phyloP scores from a whole-genome alignment of 2,888 invertebrate genomes.

The Celastrina argiolus region DNA sequence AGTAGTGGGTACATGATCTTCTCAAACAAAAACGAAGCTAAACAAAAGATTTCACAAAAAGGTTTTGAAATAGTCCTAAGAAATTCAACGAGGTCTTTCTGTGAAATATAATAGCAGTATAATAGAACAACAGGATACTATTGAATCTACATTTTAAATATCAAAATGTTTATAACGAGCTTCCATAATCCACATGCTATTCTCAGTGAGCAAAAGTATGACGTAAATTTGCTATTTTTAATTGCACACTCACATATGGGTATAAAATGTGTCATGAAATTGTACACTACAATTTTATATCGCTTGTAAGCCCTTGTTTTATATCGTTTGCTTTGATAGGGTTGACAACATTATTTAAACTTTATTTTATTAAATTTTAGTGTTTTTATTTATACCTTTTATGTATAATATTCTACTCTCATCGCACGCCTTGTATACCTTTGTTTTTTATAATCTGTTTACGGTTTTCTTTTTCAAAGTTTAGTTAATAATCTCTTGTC shows the following conservation, averaged over 20 bases:
- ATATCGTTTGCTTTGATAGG: neutral
- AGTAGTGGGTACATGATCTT: no score
- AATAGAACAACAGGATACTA: no score
- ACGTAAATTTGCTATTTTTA: constrained; percentile 6
- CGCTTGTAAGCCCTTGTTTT: constrained; percentile 7
- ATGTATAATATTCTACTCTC: no score
- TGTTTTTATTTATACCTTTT: neutral
- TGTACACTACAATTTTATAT: neutral
- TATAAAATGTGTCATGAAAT: constrained; percentile 1
- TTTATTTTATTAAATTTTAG: neutral
- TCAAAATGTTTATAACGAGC: no score
- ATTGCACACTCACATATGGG: neutral
- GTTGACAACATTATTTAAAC: neutral
- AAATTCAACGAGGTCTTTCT: neutral
- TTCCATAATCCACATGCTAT: neutral
- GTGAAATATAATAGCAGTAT: no score
- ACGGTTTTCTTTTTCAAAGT: no score
- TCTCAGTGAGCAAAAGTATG: neutral
- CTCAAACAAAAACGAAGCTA: neutral
- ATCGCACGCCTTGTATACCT: no score
- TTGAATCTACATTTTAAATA: no score
- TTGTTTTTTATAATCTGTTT: no score
- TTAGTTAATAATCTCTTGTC: no score
- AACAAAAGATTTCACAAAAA: neutral
- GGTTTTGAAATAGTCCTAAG: neutral